phyloP scores from a whole-genome alignment of 2,888 invertebrate genomes.

The Erannis defoliaria region DNA sequence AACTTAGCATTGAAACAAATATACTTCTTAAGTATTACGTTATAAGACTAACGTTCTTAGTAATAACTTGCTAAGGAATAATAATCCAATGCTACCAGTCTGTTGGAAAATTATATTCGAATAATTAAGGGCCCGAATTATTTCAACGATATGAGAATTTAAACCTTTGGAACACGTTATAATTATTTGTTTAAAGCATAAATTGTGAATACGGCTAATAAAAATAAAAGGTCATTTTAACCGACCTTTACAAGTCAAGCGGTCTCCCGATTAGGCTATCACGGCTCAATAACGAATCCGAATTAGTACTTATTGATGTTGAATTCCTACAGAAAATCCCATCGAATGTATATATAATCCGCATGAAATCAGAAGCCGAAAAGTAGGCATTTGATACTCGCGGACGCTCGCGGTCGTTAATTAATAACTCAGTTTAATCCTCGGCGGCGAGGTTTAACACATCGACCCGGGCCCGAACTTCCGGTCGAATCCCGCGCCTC shows the following conservation, averaged over 20 bases:
- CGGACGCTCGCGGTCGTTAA: slow-evolving; percentile 76
- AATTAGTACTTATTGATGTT: too few species aligned
- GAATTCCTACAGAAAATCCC: neutral
- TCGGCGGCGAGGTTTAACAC: slow-evolving; percentile 77
- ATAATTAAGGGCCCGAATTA: too few species aligned
- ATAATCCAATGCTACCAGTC: neutral
- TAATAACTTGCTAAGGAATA: neutral
- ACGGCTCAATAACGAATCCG: too few species aligned
- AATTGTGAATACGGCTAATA: too few species aligned
- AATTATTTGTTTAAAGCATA: too few species aligned
- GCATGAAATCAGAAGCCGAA: slow-evolving; percentile 48
- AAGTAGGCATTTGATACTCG: slow-evolving; percentile 59
- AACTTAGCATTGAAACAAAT: neutral
- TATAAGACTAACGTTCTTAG: too few species aligned
- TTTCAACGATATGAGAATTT: too few species aligned
- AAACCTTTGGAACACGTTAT: too few species aligned
- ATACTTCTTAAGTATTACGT: neutral
- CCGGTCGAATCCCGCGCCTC: slow-evolving; percentile 81
- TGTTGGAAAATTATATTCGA: neutral
- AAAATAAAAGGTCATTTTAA: too few species aligned
- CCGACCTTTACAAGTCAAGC: too few species aligned
- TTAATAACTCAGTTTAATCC: slow-evolving; percentile 81
- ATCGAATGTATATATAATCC: slow-evolving; percentile 22
- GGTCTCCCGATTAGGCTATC: too few species aligned
- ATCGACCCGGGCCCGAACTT: slow-evolving; percentile 75